Base-by-base conservation (phyloP, 2,888 invertebrate genomes). In the Troilus luridus region DNA sequence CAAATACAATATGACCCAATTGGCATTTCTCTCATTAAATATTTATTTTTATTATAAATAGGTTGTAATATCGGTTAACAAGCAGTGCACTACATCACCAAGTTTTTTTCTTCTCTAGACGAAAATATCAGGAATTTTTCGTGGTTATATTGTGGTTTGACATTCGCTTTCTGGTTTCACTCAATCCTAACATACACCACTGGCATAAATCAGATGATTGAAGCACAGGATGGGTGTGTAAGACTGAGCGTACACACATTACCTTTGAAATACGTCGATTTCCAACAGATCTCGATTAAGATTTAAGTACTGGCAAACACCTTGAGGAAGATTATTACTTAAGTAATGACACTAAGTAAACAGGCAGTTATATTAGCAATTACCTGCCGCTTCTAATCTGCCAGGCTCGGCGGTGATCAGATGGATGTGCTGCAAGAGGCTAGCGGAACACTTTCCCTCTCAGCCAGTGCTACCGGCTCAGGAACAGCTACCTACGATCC, bases 401-500 rank as follows among this genome's bases (percentile, higher is more conserved):
- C n/a, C 56, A 56, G 56, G 85, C 85, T 58, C 8, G 54, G 14
- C n/a, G 11, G 56, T n/a, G 85, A 85, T 85, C 56, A 85, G 85
- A 85, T 85, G n/a, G 11, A 11, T 85, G 56, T 85, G 85, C 85
- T 85, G 85, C 85, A 85, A 85, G 85, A 56, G n/a, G 85, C 85
- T 85, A 85, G 85, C 85, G 85, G 85, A 85, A 85, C 85, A 85
- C 85, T 85, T 85, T 85, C 85, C 85, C 85, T 85, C 85, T 85
- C 85, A n/a, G n/a, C 56, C 41, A 2, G 56, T 56, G n/a, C 85
- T 85, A 85, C 85, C 85, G 56, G 85, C 19, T 58, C 85, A 21
- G n/a, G 0, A 56, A 58, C 85, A 8, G 85, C 17, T 56, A 10
- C 8, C 17, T 56, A 10, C 8, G 77, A 12, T 19, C 17, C 14